Base-by-base conservation (phyloP, 2,113 vertebrate species). In the Dromaius novaehollandiae region DNA sequence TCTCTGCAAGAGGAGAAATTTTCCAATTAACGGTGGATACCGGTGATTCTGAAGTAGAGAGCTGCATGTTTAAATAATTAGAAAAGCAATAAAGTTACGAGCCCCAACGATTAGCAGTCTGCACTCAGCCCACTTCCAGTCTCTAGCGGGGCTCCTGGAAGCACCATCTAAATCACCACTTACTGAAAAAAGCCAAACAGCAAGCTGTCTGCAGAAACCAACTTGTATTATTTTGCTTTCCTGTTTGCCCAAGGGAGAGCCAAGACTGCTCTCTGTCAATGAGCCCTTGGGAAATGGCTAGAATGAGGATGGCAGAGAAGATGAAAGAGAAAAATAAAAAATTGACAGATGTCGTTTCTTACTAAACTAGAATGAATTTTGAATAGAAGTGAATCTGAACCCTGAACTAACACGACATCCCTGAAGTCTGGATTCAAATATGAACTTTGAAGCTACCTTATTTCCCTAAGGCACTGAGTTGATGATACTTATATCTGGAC, bases 71-170 rank as follows among this genome's bases (percentile, higher is more conserved):
- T 40, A 73, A 74, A 46, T 74, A 6, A 58, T n/a, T 10, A 25
- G 28, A 8, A 8, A 30, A 73, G 13, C 55, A 8, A 50, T 4
- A 38, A 6, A 46, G 40, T n/a, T 28, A 34, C 0, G 2, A 56
- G n/a, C 40, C 51, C 15, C 6, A 4, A 13, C n/a, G 22, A 26
- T 0, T 1, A 66, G 53, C 0, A 1, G 38, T 15, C 68, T 48
- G 68, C 13, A 21, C 68, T 22, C 18, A n/a, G 44, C 30, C 36
- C 8, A 13, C 38, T 42, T 12, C 32, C 68, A 24, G 32, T 34
- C 68, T 46, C 44, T 16, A 46, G 42, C 3, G 9, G 11, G 3
- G 0, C 36, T 61, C 60, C 75, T 77, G 69, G 91, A 55, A 76
- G 69, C n/a, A 32, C 38, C 25, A 8, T 13, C 42, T 13, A 3